These are phyloP conservation scores for Felis chaus DNA, from an alignment of 2,113 vertebrate species.

Conservation along the genomic window DNA sequence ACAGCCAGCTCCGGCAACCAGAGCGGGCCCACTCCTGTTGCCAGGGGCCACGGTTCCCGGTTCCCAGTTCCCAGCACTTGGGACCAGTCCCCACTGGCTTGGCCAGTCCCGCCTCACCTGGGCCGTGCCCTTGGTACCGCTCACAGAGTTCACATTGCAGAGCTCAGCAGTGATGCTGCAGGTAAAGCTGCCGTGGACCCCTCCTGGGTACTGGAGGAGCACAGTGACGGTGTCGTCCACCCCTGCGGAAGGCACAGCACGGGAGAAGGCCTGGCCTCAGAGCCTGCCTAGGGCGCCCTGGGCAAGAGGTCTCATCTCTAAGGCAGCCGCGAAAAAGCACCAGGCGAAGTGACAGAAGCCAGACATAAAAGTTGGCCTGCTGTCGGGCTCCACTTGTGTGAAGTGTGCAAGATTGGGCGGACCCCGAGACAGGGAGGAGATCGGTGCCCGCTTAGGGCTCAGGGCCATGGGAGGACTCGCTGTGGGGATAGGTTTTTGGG, in stretches of 20 bases:
- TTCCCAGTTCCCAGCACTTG: no score
- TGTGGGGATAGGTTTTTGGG: background rate
- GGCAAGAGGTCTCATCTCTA: background rate
- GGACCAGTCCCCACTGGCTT: rapidly evolving
- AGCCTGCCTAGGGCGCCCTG: background rate
- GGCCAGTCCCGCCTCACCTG: conserved; percentile 71
- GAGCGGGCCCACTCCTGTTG: rapidly evolving
- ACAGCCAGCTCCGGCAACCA: background rate
- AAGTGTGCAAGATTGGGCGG: background rate
- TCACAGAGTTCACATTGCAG: conserved; percentile 83
- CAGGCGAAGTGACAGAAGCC: background rate
- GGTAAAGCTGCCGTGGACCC: conserved; percentile 52
- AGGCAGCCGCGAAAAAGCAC: background rate
- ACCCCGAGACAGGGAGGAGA: background rate
- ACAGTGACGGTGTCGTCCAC: conserved; percentile 58
- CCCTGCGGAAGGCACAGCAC: background rate
- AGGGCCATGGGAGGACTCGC: background rate
- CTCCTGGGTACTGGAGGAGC: conserved; percentile 70
- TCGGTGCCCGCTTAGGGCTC: background rate
- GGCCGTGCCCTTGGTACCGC: conserved; percentile 87
- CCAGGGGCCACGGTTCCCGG: background rate
- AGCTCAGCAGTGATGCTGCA: conserved; percentile 71
- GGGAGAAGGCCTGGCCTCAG: background rate
- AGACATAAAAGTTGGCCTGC: background rate
- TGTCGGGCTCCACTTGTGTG: background rate